These are phyloP conservation scores for Habropoda laboriosa DNA, from an alignment of 1,140 invertebrate species.

Conservation along the genomic window DNA sequence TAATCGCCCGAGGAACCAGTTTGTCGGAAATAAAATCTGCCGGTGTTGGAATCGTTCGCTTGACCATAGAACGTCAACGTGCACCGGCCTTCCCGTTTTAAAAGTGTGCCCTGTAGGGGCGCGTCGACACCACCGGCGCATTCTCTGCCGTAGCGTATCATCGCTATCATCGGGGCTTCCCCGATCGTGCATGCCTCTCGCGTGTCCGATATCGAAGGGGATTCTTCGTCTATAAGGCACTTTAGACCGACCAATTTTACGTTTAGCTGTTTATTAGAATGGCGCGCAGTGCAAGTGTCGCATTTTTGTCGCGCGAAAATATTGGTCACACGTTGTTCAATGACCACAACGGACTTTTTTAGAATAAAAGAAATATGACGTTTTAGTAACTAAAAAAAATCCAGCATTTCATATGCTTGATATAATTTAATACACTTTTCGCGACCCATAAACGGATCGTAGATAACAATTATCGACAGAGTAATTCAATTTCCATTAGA, in stretches of 20 bases:
- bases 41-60: constrained; percentile 69
- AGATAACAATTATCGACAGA: too few relatives aligned
- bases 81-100: constrained; percentile 52
- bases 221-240: constrained; percentile 56
- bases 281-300: too few relatives aligned
- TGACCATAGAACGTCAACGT: constrained; percentile 70
- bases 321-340: too few relatives aligned
- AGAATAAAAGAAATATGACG: too few relatives aligned
- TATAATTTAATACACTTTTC: neutral
- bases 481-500: too few relatives aligned
- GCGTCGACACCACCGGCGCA: constrained; percentile 48
- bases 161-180: constrained; percentile 57
- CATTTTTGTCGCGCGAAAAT: too few relatives aligned
- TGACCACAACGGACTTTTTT: too few relatives aligned
- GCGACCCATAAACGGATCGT: too few relatives aligned
- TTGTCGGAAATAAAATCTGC: constrained; percentile 81
- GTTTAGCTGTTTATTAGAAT: neutral
- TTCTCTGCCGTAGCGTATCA: constrained; percentile 20
- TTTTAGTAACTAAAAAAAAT: too few relatives aligned
- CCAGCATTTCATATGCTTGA: too few relatives aligned
- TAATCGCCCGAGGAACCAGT: constrained; percentile 79
- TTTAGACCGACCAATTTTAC: constrained; percentile 27
- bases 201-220: constrained; percentile 61
- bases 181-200: constrained; percentile 46
- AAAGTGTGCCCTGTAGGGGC: constrained; percentile 48